Conservation (phyloP, 2,888 invertebrate genomes). For the Leptodirus hochenwartii region DNA sequence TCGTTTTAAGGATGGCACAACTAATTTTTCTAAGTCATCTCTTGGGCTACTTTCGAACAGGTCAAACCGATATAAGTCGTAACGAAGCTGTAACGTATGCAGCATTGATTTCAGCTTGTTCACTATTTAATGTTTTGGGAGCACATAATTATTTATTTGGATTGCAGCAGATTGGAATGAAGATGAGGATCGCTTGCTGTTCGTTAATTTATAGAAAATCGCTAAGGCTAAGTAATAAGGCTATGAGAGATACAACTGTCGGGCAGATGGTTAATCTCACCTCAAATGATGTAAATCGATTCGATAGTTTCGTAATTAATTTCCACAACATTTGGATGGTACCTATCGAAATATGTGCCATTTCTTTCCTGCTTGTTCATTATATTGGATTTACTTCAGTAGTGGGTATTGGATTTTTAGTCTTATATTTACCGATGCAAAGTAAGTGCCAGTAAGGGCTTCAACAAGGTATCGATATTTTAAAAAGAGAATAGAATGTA, state of each 20-base stretch:
- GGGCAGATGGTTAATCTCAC: slow-evolving; percentile 35
- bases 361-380: too few species aligned
- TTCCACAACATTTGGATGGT: slow-evolving; percentile 55
- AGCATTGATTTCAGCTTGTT: slow-evolving; percentile 47
- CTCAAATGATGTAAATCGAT: slow-evolving; percentile 75
- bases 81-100: slow-evolving; percentile 60
- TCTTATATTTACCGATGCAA: slow-evolving; percentile 29
- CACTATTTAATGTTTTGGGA: slow-evolving; percentile 62
- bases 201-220: slow-evolving; percentile 65
- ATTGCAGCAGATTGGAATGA: slow-evolving; percentile 66
- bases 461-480: too few species aligned
- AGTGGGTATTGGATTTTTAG: slow-evolving; percentile 33
- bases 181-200: slow-evolving; percentile 63
- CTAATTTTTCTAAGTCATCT: slow-evolving; percentile 32
- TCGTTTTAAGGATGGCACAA: too few species aligned
- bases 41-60: slow-evolving; percentile 38
- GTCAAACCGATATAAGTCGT: slow-evolving; percentile 21
- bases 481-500: too few species aligned
- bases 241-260: slow-evolving; percentile 66
- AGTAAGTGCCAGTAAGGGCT: slow-evolving; percentile 19
- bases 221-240: slow-evolving; percentile 51
- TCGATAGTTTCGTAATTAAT: slow-evolving; percentile 63
- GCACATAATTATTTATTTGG: slow-evolving; percentile 76
- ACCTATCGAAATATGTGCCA: slow-evolving; percentile 49
- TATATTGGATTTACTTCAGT: slow-evolving; percentile 33